Evolutionary conservation across 2,888 invertebrate genomes (phyloP).

Genomic region (Coenonympha arcania): DNA sequence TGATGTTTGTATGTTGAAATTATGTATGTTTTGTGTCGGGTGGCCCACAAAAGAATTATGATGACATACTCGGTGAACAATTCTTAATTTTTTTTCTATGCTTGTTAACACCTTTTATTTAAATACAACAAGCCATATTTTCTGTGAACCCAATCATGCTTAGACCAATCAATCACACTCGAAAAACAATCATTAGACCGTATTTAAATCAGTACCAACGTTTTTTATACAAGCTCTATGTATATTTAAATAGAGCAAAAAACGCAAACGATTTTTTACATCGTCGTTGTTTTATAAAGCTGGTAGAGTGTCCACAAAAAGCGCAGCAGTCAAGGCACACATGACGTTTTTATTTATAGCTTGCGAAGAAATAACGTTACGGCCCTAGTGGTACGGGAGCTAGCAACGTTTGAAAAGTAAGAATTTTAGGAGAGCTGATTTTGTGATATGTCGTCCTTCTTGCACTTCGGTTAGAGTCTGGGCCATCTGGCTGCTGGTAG

Average conservation of each 20-base stretch:
- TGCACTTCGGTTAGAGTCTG: too few species aligned
- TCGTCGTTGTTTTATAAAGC: background rate
- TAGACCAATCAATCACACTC: background rate
- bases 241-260: constrained; percentile 7
- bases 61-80: too few species aligned
- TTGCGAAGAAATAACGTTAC: constrained; percentile 16
- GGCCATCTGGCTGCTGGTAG: too few species aligned
- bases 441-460: too few species aligned
- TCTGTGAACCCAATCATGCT: background rate
- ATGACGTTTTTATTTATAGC: constrained; percentile 10
- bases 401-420: too few species aligned
- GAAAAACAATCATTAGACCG: constrained; percentile 2
- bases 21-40: too few species aligned
- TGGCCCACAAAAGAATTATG: too few species aligned
- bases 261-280: constrained; percentile 6
- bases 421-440: too few species aligned
- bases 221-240: constrained; percentile 1
- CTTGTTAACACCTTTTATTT: background rate
- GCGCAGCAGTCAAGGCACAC: background rate
- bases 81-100: background rate
- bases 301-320: background rate
- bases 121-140: background rate
- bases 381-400: too few species aligned
- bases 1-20: too few species aligned
- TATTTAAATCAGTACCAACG: constrained; percentile 1